phyloP scores from a whole-genome alignment of 2,797 vertebrate genomes.

The Anguilla marmorata region DNA sequence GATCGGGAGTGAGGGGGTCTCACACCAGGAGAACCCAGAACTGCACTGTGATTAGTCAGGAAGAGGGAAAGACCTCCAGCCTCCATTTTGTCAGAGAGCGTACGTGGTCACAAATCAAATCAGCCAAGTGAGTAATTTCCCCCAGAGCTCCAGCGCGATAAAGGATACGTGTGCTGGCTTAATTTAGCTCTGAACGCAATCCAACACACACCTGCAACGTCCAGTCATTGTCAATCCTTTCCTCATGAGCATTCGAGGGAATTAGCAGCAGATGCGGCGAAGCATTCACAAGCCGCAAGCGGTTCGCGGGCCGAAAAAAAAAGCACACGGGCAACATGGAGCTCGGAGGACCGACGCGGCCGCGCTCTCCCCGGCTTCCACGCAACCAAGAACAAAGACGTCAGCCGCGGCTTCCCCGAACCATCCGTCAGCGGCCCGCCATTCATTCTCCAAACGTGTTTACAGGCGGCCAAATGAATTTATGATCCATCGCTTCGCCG shows the following conservation, averaged over 20 bases:
- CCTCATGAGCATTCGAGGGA: neutral
- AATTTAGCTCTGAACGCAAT: neutral
- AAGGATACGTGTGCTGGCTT: neutral
- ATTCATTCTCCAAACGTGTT: conserved; percentile 13
- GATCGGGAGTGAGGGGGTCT: neutral
- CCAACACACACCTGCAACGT: neutral
- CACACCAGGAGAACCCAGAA: neutral
- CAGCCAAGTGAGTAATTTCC: conserved; percentile 1
- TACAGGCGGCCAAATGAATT: conserved; percentile 22
- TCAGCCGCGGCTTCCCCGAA: neutral
- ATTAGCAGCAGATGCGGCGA: neutral
- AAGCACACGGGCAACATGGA: neutral
- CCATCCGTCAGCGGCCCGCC: neutral
- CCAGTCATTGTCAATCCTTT: neutral
- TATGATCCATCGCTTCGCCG: conserved; percentile 17
- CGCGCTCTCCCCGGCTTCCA: neutral
- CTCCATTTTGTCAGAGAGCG: neutral
- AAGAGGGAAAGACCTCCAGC: neutral
- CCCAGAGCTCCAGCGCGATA: neutral
- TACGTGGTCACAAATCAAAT: conserved; percentile 16
- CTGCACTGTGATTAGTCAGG: neutral
- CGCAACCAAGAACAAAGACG: conserved; percentile 19
- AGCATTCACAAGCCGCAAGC: neutral
- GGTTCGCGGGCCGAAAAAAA: neutral
- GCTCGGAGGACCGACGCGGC: neutral